phyloP scores from a whole-genome alignment of 2,113 vertebrate genomes.

The cat (Felis catus) region DNA sequence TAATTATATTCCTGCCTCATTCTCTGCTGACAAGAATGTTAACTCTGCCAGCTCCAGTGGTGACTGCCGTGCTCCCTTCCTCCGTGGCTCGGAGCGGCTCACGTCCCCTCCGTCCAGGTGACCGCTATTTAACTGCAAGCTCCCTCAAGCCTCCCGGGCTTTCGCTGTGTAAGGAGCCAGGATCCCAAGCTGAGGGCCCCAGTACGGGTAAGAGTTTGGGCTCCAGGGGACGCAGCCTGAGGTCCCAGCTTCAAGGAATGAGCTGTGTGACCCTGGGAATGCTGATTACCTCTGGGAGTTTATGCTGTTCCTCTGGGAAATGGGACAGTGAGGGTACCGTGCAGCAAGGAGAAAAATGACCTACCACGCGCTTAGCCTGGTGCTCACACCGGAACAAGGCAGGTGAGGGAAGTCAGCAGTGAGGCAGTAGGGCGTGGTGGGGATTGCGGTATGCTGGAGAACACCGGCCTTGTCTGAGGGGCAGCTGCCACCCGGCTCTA shows the following conservation, averaged over 20 bases:
- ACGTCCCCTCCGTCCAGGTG: not conserved
- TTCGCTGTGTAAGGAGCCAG: not conserved
- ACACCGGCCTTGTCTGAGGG: accelerated
- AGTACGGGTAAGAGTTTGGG: not conserved
- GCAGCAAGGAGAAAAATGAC: not conserved
- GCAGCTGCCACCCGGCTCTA: not conserved
- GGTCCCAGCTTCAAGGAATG: not conserved
- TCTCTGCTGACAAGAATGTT: slow-evolving; percentile 73
- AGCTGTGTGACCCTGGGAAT: not conserved
- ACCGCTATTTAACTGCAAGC: accelerated
- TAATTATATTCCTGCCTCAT: slow-evolving; percentile 70
- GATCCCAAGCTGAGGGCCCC: not conserved
- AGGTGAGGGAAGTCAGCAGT: not conserved
- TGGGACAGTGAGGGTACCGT: accelerated
- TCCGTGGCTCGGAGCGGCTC: not conserved
- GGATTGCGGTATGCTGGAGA: not conserved
- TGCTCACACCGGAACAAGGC: not conserved
- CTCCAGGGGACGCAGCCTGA: accelerated
- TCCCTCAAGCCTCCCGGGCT: not conserved
- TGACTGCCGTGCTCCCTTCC: not conserved
- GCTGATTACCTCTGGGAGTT: accelerated
- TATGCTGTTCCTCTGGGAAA: not conserved
- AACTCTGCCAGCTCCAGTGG: slow-evolving; percentile 48
- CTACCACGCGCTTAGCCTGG: accelerated
- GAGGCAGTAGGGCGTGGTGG: not conserved